Conservation (phyloP, 2,113 vertebrate species). For the Solenodon paradoxus region DNA sequence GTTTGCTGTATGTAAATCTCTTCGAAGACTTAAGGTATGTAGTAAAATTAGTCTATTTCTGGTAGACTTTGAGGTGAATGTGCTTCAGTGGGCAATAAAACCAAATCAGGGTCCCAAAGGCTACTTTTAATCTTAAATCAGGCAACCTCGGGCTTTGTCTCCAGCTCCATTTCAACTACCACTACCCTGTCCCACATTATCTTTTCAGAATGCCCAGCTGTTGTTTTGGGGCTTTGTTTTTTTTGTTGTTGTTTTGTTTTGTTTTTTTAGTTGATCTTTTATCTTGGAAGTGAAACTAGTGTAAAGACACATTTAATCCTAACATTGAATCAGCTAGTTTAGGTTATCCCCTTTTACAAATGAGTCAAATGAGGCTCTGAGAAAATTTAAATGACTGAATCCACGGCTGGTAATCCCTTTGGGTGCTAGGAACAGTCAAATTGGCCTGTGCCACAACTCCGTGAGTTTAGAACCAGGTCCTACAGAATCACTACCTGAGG, state of each 20-base stretch:
- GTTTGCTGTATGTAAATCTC: background rate
- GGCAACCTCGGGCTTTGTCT: background rate
- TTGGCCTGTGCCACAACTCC: background rate
- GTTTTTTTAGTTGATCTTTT: background rate
- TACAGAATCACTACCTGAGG: background rate
- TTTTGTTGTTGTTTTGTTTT: background rate
- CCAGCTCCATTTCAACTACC: background rate
- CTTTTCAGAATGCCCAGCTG: background rate
- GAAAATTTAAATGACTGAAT: no score
- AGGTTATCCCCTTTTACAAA: constrained; percentile 3
- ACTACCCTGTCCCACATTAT: background rate
- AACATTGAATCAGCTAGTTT: background rate
- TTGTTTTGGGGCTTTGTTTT: background rate
- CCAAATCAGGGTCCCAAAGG: background rate
- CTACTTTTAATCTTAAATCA: background rate
- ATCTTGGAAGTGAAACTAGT: background rate
- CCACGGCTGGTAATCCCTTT: background rate
- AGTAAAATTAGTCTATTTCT: background rate
- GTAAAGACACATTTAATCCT: background rate
- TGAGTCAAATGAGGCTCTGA: constrained; percentile 6
- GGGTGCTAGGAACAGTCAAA: background rate
- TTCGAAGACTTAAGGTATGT: constrained; percentile 13
- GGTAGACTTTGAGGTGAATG: background rate
- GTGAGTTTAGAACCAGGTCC: background rate
- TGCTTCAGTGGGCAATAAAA: background rate